Evolutionary conservation across 2,113 vertebrate species (phyloP).

Genomic region (Apteryx owenii): DNA sequence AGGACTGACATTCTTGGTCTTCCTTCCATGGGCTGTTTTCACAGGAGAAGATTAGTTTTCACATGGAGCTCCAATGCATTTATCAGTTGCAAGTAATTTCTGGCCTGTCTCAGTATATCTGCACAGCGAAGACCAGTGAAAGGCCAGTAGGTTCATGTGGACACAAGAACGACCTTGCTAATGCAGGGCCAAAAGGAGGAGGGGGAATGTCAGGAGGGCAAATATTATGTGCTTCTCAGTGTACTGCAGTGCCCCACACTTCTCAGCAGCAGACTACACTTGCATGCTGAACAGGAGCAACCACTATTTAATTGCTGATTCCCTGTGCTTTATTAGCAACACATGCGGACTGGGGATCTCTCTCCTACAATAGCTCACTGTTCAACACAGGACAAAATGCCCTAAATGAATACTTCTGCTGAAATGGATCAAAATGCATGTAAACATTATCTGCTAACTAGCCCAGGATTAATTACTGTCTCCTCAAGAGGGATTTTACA

Average conservation of each 20-base stretch:
- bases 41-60: neutral
- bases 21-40: neutral
- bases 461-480: neutral
- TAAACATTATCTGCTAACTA: neutral
- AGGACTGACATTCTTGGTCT: neutral
- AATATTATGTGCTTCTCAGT: fast-evolving
- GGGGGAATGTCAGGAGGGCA: neutral
- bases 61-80: neutral
- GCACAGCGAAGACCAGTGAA: neutral
- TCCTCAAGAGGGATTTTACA: neutral
- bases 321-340: neutral
- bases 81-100: neutral
- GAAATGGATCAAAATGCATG: neutral
- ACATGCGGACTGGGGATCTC: neutral
- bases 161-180: neutral
- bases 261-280: neutral
- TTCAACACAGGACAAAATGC: neutral
- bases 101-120: neutral
- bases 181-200: neutral
- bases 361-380: neutral
- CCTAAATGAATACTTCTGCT: neutral
- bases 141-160: neutral
- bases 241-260: neutral
- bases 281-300: neutral
- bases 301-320: neutral